Evolutionary conservation across 1,140 invertebrate species (phyloP).

Genomic region (Neodiprion fabricii): DNA sequence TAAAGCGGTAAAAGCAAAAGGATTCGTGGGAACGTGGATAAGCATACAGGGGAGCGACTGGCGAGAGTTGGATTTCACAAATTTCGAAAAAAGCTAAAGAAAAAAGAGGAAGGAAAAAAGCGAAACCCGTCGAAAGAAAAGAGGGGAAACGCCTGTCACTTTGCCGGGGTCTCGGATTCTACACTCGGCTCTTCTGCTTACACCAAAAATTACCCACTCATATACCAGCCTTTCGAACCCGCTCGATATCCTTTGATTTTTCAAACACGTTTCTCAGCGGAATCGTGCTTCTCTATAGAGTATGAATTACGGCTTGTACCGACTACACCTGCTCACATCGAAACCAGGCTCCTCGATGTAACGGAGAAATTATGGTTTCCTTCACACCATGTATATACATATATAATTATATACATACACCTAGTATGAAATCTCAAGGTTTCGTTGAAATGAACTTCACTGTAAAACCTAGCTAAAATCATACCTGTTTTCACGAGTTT

Average conservation of each 20-base stretch:
- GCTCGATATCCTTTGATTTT: not conserved
- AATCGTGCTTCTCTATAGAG: not conserved
- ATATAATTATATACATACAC: too few species aligned
- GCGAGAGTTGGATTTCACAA: conserved; percentile 5
- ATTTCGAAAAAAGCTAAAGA: not conserved
- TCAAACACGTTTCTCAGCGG: not conserved
- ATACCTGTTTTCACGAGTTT: too few species aligned
- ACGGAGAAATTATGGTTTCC: too few species aligned
- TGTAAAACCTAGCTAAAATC: too few species aligned
- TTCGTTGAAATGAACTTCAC: too few species aligned
- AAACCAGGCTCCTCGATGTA: too few species aligned
- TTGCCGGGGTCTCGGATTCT: not conserved
- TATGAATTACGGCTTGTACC: not conserved
- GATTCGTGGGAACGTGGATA: not conserved
- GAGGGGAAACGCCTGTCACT: conserved; percentile 1
- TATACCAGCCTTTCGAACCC: not conserved
- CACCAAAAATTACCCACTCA: not conserved
- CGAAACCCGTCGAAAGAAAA: not conserved
- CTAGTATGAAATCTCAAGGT: too few species aligned
- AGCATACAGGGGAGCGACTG: not conserved
- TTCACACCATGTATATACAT: too few species aligned
- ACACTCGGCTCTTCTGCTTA: not conserved
- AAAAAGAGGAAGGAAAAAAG: not conserved
- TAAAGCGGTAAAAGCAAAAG: not conserved
- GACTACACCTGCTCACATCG: too few species aligned